Evolutionary conservation across 2,888 invertebrate genomes (phyloP).

Genomic region (Chironomus riparius): DNA sequence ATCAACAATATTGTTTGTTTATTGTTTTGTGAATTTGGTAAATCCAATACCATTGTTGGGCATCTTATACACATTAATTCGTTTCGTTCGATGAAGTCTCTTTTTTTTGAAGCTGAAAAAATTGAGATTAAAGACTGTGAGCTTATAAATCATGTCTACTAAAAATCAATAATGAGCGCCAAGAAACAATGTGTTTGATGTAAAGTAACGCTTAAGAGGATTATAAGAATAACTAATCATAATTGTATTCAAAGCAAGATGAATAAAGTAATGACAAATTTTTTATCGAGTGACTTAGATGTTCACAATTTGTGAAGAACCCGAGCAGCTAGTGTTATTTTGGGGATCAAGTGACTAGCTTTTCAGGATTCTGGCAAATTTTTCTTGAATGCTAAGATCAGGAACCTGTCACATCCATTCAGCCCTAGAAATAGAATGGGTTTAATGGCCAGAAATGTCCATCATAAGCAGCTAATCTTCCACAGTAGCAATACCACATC

Average conservation of each 20-base stretch:
- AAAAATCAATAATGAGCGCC: slow-evolving; percentile 5
- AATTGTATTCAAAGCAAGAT: not conserved
- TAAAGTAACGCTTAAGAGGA: not conserved
- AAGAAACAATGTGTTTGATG: not conserved
- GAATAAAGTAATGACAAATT: no score
- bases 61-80: not conserved
- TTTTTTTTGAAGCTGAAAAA: not conserved
- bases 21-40: not conserved
- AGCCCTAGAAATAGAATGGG: no score
- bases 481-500: no score
- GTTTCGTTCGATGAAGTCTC: not conserved
- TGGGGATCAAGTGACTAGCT: no score
- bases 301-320: no score
- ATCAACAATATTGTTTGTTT: not conserved
- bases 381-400: no score
- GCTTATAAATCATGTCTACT: slow-evolving; percentile 9
- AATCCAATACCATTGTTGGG: not conserved
- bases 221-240: not conserved
- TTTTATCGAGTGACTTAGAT: no score
- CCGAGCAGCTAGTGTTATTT: no score
- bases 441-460: no score
- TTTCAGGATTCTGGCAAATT: no score
- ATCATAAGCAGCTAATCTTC: no score
- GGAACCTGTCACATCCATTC: no score
- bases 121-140: not conserved